Evolutionary conservation across 2,888 invertebrate species (phyloP).

Genomic region (Cheilosia urbana): DNA sequence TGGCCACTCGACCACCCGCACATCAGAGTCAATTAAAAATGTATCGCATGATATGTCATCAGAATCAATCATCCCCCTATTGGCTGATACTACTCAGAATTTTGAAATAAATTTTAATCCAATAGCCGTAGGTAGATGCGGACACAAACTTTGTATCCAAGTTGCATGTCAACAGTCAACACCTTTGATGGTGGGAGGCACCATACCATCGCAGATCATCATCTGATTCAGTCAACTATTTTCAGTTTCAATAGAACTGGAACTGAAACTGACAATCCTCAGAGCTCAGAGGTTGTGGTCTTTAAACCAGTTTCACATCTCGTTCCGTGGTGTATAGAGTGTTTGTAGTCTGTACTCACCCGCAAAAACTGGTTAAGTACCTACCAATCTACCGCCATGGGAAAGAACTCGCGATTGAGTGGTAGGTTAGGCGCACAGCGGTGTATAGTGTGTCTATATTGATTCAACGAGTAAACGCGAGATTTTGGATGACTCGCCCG

Average conservation of each 20-base stretch:
- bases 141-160: conserved; percentile 10
- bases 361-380: conserved; percentile 64
- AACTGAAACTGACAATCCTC: conserved; percentile 34
- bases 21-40: conserved; percentile 63
- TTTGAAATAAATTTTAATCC: conserved; percentile 43
- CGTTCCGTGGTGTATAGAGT: conserved; percentile 24
- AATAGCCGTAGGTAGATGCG: conserved; percentile 1
- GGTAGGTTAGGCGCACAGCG: conserved; percentile 20
- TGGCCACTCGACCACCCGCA: conserved; percentile 51
- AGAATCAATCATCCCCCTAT: conserved; percentile 57
- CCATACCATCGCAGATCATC: conserved; percentile 13
- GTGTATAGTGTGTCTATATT: conserved; percentile 40
- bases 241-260: conserved; percentile 65
- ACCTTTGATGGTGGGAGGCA: conserved; percentile 20
- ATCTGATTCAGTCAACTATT: conserved; percentile 50
- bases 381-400: conserved; percentile 40
- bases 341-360: conserved; percentile 11
- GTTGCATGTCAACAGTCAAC: conserved; percentile 61
- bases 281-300: conserved; percentile 25
- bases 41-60: conserved; percentile 32
- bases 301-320: conserved; percentile 67
- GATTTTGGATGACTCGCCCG: conserved; percentile 38
- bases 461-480: conserved; percentile 42
- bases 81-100: conserved; percentile 43
- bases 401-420: conserved; percentile 61